These are phyloP conservation scores for Triops cancriformis DNA, from an alignment of 1,140 invertebrate genomes.

Conservation along the genomic window DNA sequence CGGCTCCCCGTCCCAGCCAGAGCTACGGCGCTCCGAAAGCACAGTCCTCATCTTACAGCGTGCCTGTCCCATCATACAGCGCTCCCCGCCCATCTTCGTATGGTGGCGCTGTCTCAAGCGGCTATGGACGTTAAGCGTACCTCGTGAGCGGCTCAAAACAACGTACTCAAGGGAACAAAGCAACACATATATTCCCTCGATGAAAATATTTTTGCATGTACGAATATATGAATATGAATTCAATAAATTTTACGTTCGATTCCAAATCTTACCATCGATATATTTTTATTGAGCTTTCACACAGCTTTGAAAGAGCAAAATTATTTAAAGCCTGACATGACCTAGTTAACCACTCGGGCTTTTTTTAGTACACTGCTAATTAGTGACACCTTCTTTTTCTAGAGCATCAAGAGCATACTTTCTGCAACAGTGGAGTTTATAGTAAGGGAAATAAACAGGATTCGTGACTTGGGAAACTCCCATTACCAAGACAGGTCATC, in stretches of 20 bases:
- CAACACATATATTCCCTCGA: conserved; percentile 16
- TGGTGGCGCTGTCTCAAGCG: neutral
- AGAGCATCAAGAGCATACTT: too few species aligned
- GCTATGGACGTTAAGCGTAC: conserved; percentile 16
- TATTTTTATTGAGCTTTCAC: too few species aligned
- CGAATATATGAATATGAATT: conserved; percentile 9
- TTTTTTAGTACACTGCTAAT: too few species aligned
- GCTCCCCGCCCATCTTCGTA: neutral
- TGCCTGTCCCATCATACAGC: neutral
- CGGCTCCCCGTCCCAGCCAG: neutral
- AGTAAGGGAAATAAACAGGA: too few species aligned
- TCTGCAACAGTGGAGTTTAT: too few species aligned
- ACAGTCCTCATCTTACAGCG: conserved; percentile 17
- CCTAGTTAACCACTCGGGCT: too few species aligned
- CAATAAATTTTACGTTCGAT: conserved; percentile 8
- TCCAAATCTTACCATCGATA: conserved; percentile 8
- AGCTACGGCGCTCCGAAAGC: neutral
- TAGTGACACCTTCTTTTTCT: too few species aligned
- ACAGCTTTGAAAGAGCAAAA: too few species aligned
- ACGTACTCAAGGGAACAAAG: conserved; percentile 21
- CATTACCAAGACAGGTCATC: too few species aligned
- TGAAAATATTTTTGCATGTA: conserved; percentile 25
- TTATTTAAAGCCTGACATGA: too few species aligned
- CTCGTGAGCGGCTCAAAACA: conserved; percentile 13
- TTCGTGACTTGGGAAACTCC: too few species aligned